Percentiles rank a stretch among this genome's conserved stretches.
phyloP scores from a whole-genome alignment of 37 sponge, comb jelly and placozoan species.

The Geodia barretti region DNA sequence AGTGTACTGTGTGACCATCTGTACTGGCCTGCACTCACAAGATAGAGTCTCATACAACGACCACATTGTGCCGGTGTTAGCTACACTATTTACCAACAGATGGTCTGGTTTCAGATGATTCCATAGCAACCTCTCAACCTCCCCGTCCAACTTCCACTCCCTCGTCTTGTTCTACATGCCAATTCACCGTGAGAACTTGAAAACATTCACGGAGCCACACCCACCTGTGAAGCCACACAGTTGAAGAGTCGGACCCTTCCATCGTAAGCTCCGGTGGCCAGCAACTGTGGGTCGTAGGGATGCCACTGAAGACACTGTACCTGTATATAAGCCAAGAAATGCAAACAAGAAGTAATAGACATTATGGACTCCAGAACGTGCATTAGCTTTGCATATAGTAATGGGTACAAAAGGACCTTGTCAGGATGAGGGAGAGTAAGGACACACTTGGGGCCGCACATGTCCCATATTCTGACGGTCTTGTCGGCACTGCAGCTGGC shows the following conservation, averaged over 20 bases:
- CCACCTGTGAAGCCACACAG: slow-evolving; percentile 45
- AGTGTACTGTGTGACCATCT: slow-evolving; percentile 58
- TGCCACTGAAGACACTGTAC: slow-evolving; percentile 88
- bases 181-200: no score
- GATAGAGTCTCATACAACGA: background rate
- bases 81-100: slow-evolving; percentile 61
- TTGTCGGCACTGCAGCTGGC: slow-evolving; percentile 95
- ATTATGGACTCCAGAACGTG: background rate
- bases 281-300: slow-evolving; percentile 67
- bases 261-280: slow-evolving; percentile 80
- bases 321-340: slow-evolving; percentile 12
- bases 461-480: slow-evolving; percentile 89
- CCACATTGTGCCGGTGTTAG: background rate
- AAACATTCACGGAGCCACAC: background rate
- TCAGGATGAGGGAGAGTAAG: slow-evolving; percentile 70
- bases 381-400: background rate
- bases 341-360: no score
- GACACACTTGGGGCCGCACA: slow-evolving; percentile 48
- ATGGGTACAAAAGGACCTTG: slow-evolving; percentile 47
- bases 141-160: slow-evolving; percentile 79
- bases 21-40: slow-evolving; percentile 57
- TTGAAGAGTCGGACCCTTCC: slow-evolving; percentile 58
- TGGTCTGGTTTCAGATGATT: slow-evolving; percentile 77
- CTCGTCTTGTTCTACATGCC: slow-evolving; percentile 11
- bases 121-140: slow-evolving; percentile 95